A percentile compares a stretch with the other conserved stretches of the same genome.
Evolutionary conservation across 2,888 invertebrate genomes (phyloP).

Genomic region (Crocallis elinguaria): DNA sequence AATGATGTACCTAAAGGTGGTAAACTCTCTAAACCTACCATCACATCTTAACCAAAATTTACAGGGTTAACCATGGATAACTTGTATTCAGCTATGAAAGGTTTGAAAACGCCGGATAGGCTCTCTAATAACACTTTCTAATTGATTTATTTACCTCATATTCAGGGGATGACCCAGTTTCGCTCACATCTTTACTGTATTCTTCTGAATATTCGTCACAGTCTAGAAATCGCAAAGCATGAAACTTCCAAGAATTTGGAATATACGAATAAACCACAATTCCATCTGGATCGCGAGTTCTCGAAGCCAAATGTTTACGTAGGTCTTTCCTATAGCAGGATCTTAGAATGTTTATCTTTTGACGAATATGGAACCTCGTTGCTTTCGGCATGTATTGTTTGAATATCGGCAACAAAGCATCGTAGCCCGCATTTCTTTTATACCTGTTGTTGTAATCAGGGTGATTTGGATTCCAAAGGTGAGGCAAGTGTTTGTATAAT

Average conservation of each 20-base stretch:
- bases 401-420: slow-evolving; percentile 42
- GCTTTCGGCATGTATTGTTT: slow-evolving; percentile 43
- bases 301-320: slow-evolving; percentile 44
- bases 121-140: background rate
- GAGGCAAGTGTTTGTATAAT: slow-evolving; percentile 42
- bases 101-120: too few relatives aligned
- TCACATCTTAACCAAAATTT: too few relatives aligned
- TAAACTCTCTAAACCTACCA: too few relatives aligned
- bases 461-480: slow-evolving; percentile 50
- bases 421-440: slow-evolving; percentile 43
- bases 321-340: slow-evolving; percentile 49
- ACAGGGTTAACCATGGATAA: too few relatives aligned
- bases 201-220: slow-evolving; percentile 26
- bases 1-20: too few relatives aligned
- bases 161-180: slow-evolving; percentile 28
- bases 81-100: too few relatives aligned
- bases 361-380: slow-evolving; percentile 42
- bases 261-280: slow-evolving; percentile 42
- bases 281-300: slow-evolving; percentile 41
- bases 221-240: slow-evolving; percentile 46
- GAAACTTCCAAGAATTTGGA: slow-evolving; percentile 50
- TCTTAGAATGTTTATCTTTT: slow-evolving; percentile 54
- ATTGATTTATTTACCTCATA: slow-evolving; percentile 13
- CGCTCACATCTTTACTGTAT: slow-evolving; percentile 15
- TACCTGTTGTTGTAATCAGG: slow-evolving; percentile 48